Base-by-base conservation (phyloP, 2,888 invertebrate species). In the Gerris lacustris region DNA sequence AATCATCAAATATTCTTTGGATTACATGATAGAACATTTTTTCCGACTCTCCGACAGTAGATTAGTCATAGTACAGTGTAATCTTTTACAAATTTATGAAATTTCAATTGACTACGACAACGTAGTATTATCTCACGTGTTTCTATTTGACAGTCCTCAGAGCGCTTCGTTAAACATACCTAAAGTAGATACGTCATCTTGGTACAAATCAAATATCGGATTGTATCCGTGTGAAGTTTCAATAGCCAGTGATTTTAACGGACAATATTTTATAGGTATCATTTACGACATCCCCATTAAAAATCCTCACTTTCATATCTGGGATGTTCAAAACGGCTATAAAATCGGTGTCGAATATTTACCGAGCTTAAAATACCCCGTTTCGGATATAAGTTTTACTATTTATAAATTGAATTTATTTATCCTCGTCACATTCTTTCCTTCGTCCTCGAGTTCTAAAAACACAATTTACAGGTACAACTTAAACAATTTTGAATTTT, bases 41-140 rank as follows among this genome's bases (percentile, higher is more conserved):
- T 74, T 73, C 55, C 72, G 73, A 67, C 45, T 73, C 5, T 44
- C 64, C 66, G 67, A 71, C 55, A 68, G 70, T 45, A 70, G 69
- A 43, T 64, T 73, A 18, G 70, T 74, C 7, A 68, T 74, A 18
- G 73, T 73, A n/a, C 74, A 74, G 63, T 74, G 74, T 66, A 74
- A 72, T n/a, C 70, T 74, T 4, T 62, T 74, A 6, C 74, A 74
- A 73, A 71, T 74, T 6, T 68, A 73, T 44, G 68, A 68, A 31
- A 31, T 55, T 15, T 55, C 44, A 6, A 67, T 68, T 31, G 64
- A 64, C 7, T n/a, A 64, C 17, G 67, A 68, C 45, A 17, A 45
- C 9, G 55, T 68, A 9, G 18, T 63, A n/a, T 69, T 73, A 6
- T 68, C 69, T 45, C 47, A 64, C 15, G 69, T 70, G 63, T 72